Conservation (phyloP, 2,888 invertebrate genomes). For the Pharmacophagus antenor region DNA sequence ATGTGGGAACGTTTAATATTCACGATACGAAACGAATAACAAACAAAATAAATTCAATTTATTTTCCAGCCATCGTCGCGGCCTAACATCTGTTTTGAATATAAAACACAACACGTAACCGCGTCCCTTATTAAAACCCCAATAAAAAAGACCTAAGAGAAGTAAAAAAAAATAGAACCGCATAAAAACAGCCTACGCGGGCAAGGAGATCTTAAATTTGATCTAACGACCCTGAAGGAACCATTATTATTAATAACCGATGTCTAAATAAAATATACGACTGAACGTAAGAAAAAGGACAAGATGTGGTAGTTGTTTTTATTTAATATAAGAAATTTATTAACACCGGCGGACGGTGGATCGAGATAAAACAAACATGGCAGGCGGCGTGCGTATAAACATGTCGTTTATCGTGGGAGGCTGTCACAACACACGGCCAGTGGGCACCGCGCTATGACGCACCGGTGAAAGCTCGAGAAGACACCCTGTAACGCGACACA, state of each 20-base stretch:
- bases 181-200: constrained; percentile 63
- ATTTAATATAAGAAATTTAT: constrained; percentile 75
- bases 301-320: constrained; percentile 49
- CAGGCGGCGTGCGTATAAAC: constrained; percentile 75
- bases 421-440: constrained; percentile 77
- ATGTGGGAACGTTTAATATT: constrained; percentile 65
- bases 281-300: constrained; percentile 59
- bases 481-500: constrained; percentile 63
- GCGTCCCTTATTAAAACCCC: constrained; percentile 61
- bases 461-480: constrained; percentile 71
- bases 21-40: constrained; percentile 67
- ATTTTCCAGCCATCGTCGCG: constrained; percentile 65
- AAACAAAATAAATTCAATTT: constrained; percentile 71
- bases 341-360: constrained; percentile 73
- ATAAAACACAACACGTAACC: constrained; percentile 66
- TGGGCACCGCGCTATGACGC: constrained; percentile 60
- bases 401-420: constrained; percentile 77
- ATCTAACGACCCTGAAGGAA: constrained; percentile 71
- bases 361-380: constrained; percentile 81
- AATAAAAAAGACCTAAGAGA: constrained; percentile 72
- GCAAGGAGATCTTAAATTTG: constrained; percentile 67
- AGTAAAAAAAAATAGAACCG: constrained; percentile 44
- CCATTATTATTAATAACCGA: constrained; percentile 79
- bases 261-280: constrained; percentile 76
- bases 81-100: constrained; percentile 78